phyloP scores from a whole-genome alignment of 2,888 invertebrate species.

The Mesochorus sp. region DNA sequence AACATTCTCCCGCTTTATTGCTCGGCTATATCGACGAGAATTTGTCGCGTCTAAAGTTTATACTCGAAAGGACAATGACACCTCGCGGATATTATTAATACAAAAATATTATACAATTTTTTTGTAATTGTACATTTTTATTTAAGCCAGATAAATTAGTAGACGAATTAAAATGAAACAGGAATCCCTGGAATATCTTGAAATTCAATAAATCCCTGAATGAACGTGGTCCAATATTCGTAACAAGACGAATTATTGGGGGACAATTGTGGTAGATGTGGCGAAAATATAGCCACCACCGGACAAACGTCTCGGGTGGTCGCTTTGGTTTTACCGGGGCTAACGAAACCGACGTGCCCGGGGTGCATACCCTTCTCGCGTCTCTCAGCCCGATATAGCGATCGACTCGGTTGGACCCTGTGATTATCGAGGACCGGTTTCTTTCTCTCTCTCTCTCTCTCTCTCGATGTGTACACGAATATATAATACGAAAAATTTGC shows the following conservation, averaged over 20 bases:
- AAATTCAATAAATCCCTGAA: too few relatives aligned
- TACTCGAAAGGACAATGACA: conserved; percentile 10
- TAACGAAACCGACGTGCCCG: conserved; percentile 59
- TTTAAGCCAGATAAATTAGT: too few relatives aligned
- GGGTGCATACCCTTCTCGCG: conserved; percentile 54
- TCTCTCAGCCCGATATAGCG: conserved; percentile 39
- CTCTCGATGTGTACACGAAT: background rate
- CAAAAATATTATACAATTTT: too few relatives aligned
- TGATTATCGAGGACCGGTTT: conserved; percentile 77
- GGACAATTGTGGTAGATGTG: background rate
- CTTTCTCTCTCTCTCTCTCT: conserved; percentile 13
- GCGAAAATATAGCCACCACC: conserved; percentile 31
- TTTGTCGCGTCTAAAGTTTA: conserved; percentile 48
- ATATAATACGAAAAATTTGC: too few relatives aligned
- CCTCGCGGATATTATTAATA: too few relatives aligned
- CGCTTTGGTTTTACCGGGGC: conserved; percentile 60
- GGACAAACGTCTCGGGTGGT: conserved; percentile 68
- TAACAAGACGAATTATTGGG: too few relatives aligned
- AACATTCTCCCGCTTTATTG: conserved; percentile 29
- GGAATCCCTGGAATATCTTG: too few relatives aligned
- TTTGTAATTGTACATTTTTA: too few relatives aligned
- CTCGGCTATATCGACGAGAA: conserved; percentile 42
- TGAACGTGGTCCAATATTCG: too few relatives aligned
- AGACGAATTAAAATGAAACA: too few relatives aligned
- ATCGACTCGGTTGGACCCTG: conserved; percentile 68